These are phyloP conservation scores for Clunio marinus DNA, from an alignment of 2,888 invertebrate genomes.

Conservation along the genomic window DNA sequence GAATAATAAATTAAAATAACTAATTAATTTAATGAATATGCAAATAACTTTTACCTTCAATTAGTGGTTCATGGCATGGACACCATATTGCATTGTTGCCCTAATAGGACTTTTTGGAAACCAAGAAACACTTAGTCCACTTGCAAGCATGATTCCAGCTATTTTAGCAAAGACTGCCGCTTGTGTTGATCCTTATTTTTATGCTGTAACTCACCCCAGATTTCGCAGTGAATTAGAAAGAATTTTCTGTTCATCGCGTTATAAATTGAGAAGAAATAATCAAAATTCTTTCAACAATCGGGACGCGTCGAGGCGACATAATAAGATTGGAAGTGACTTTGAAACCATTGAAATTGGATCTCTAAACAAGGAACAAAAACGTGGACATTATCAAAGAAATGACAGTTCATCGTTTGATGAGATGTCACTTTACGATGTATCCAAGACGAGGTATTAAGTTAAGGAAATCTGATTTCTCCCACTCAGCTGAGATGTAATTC, in stretches of 20 bases:
- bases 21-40: too few relatives aligned
- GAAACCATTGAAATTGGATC: slow-evolving; percentile 17
- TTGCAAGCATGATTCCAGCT: slow-evolving; percentile 71
- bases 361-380: too few relatives aligned
- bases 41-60: background rate
- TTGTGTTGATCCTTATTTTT: slow-evolving; percentile 72
- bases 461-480: too few relatives aligned
- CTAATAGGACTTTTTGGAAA: slow-evolving; percentile 67
- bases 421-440: too few relatives aligned
- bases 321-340: slow-evolving; percentile 12
- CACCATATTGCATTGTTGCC: slow-evolving; percentile 73
- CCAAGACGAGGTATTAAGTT: too few relatives aligned
- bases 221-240: slow-evolving; percentile 59
- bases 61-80: slow-evolving; percentile 73
- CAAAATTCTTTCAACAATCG: slow-evolving; percentile 15
- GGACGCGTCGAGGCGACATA: background rate
- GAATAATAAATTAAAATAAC: too few relatives aligned
- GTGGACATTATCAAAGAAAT: too few relatives aligned
- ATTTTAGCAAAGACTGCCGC: slow-evolving; percentile 77
- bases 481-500: too few relatives aligned
- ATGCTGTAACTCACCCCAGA: slow-evolving; percentile 73
- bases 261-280: slow-evolving; percentile 43
- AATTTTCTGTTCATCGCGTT: slow-evolving; percentile 44
- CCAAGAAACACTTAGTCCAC: slow-evolving; percentile 62
- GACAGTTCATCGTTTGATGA: too few relatives aligned